Evolutionary conservation across 2,797 vertebrate genomes (phyloP).

Genomic region (Poecilia picta): DNA sequence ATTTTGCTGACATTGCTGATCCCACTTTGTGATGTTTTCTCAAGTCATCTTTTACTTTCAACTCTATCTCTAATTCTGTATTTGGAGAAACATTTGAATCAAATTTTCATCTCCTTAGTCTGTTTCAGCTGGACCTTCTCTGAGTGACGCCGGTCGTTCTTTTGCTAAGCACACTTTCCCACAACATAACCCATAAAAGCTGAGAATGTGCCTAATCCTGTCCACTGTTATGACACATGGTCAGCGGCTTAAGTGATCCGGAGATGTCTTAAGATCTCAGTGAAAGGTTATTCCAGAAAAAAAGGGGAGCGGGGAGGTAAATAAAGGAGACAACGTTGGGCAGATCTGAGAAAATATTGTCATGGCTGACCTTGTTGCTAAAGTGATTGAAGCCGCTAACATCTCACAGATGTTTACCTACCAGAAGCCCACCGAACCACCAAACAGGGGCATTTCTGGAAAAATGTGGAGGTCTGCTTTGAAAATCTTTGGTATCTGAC

Average conservation of each 20-base stretch:
- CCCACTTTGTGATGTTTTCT: neutral
- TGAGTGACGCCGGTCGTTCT: constrained; percentile 8
- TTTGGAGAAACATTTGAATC: neutral
- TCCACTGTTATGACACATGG: constrained; percentile 75
- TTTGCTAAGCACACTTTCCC: constrained; percentile 50
- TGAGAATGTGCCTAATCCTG: constrained; percentile 74
- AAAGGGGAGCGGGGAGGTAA: constrained; percentile 58
- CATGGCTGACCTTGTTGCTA: constrained; percentile 60
- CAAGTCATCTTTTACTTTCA: neutral
- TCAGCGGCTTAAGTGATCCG: constrained; percentile 71
- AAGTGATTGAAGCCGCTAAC: constrained; percentile 63
- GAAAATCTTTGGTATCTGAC: neutral
- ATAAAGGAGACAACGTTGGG: constrained; percentile 65
- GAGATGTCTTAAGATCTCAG: constrained; percentile 60
- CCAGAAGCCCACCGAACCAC: constrained; percentile 1
- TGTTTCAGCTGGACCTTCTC: constrained; percentile 7
- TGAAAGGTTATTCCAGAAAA: constrained; percentile 59
- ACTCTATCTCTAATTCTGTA: neutral
- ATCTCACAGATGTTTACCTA: constrained; percentile 62
- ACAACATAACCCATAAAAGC: constrained; percentile 60
- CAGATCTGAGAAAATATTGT: constrained; percentile 73
- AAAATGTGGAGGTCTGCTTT: neutral
- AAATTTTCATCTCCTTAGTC: neutral
- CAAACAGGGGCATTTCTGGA: neutral
- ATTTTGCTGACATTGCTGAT: neutral